Evolutionary conservation across 2,888 invertebrate species (phyloP).

Genomic region (Biston stratarius): DNA sequence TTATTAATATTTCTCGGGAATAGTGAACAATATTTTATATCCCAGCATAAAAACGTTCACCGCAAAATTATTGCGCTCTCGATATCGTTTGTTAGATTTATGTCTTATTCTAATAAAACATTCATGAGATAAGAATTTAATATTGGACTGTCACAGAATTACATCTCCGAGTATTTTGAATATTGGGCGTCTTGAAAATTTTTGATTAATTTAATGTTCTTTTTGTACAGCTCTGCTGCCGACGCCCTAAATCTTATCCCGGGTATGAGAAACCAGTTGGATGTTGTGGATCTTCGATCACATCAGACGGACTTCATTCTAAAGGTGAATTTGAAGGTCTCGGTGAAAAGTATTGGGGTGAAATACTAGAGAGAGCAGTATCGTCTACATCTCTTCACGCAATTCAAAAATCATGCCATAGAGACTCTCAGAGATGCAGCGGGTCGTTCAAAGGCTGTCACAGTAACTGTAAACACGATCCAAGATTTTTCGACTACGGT

Average conservation of each 20-base stretch:
- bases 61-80: constrained; percentile 32
- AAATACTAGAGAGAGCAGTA: constrained; percentile 92
- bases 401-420: constrained; percentile 85
- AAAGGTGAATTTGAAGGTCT: constrained; percentile 89
- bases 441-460: constrained; percentile 82
- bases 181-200: constrained; percentile 7
- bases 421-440: constrained; percentile 74
- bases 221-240: constrained; percentile 73
- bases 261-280: constrained; percentile 79
- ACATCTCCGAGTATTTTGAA: constrained; percentile 19
- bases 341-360: constrained; percentile 91
- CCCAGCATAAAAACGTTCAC: constrained; percentile 32
- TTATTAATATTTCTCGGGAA: constrained; percentile 23
- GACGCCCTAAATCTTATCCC: constrained; percentile 71
- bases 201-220: constrained; percentile 14
- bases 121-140: constrained; percentile 31
- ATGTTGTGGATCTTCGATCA: constrained; percentile 79
- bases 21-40: constrained; percentile 34
- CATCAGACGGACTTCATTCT: constrained; percentile 80
- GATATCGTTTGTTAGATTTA: constrained; percentile 30
- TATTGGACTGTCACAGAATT: constrained; percentile 19
- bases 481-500: constrained; percentile 79
- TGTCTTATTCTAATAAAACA: constrained; percentile 33
- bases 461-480: constrained; percentile 75
- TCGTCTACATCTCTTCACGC: constrained; percentile 92